Conservation (phyloP, 2,797 vertebrate species). For the Anas georgica region DNA sequence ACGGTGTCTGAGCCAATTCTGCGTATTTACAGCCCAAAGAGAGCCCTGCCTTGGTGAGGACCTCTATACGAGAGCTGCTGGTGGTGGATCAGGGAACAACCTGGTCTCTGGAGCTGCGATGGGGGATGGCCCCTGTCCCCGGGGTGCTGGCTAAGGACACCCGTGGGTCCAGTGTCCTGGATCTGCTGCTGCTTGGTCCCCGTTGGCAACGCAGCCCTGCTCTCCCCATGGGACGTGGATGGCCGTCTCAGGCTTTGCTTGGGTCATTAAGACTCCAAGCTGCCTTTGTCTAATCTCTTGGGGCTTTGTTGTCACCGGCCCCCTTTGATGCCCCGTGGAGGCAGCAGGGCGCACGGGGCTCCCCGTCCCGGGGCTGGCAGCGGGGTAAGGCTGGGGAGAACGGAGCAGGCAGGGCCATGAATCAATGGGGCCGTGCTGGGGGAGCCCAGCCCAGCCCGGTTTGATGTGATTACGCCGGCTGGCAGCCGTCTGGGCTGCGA, state of each 20-base stretch:
- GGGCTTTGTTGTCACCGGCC: neutral
- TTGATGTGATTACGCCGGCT: constrained; percentile 13
- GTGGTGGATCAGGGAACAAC: neutral
- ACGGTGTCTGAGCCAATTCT: rapidly evolving
- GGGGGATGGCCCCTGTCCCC: rapidly evolving
- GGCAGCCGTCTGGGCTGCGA: constrained; percentile 55
- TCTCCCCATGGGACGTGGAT: rapidly evolving
- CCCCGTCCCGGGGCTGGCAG: neutral
- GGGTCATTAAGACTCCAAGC: neutral
- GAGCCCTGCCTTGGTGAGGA: neutral
- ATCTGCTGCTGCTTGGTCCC: neutral
- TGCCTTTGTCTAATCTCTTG: neutral
- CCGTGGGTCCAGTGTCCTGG: rapidly evolving
- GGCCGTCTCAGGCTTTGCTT: neutral
- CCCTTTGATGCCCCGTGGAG: rapidly evolving
- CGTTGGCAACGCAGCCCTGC: neutral
- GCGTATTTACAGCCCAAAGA: neutral
- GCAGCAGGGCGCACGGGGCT: neutral
- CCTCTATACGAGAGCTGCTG: rapidly evolving
- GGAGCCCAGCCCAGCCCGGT: neutral
- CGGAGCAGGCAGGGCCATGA: neutral
- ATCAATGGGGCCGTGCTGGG: neutral
- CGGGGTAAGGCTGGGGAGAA: neutral
- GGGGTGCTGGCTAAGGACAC: neutral
- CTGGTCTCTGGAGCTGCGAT: rapidly evolving